Evolutionary conservation across 30 jellyfish, hydroid and myxozoan genomes (phyloP).

Genomic region (Pseudorhiza aurosa): DNA sequence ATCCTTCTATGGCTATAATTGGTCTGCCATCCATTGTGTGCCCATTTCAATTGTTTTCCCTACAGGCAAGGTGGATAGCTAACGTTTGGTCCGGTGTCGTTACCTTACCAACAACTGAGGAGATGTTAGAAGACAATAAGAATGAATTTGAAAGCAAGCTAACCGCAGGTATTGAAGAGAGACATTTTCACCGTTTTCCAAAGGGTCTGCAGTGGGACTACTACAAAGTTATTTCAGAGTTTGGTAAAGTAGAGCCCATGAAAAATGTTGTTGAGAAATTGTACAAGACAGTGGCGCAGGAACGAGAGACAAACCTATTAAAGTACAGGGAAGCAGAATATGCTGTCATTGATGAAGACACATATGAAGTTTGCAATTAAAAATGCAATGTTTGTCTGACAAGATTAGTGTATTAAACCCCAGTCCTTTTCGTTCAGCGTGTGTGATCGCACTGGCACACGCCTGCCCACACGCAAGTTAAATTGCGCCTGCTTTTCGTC

Average conservation of each 20-base stretch:
- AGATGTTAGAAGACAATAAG: constrained; percentile 49
- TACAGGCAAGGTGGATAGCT: constrained; percentile 69
- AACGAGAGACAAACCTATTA: constrained; percentile 14
- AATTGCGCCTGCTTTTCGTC: too few relatives aligned
- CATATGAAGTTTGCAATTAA: constrained; percentile 11
- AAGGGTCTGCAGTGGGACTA: constrained; percentile 65
- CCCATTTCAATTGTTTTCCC: constrained; percentile 67
- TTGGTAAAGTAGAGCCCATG: constrained; percentile 45
- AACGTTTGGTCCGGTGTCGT: constrained; percentile 43
- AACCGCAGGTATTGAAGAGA: constrained; percentile 48
- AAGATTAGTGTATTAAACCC: too few relatives aligned
- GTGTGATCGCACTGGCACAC: too few relatives aligned
- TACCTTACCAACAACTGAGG: constrained; percentile 53
- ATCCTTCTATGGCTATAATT: constrained; percentile 78
- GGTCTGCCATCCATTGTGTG: constrained; percentile 65
- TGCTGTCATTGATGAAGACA: constrained; percentile 31
- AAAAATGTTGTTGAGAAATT: constrained; percentile 9
- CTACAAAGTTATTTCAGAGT: constrained; percentile 20
- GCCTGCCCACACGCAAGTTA: too few relatives aligned
- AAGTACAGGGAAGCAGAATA: constrained; percentile 45
- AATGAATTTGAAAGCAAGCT: constrained; percentile 21
- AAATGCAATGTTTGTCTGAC: too few relatives aligned
- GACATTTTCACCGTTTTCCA: constrained; percentile 61
- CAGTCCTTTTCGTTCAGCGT: too few relatives aligned
- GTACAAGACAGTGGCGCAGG: constrained; percentile 7